Base-by-base conservation (phyloP, 2,888 invertebrate genomes). In the Adelphocoris suturalis region DNA sequence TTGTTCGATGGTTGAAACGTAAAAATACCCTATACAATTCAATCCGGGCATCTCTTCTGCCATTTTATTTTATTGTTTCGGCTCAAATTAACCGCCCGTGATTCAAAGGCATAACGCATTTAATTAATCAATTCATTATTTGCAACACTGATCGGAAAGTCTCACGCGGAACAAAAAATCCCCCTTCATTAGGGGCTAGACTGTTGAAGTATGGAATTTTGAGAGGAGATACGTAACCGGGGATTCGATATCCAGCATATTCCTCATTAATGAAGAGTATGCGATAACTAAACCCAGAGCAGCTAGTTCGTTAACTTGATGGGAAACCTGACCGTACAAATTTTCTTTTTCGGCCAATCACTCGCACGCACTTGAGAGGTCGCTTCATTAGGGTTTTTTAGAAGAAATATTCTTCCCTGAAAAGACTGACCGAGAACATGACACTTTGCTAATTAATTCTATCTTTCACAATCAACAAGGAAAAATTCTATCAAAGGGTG, bases 251-350 rank as follows among this genome's bases (percentile, higher is more conserved):
- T 68, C 68, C 23, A 12, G 23, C 23, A 12, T 19, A n/a, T 12
- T 57, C n/a, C 19, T 23, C 68, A 23, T 19, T 68, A 68, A 68
- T 68, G 68, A 68, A 68, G 9, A 57, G 23, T 23, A 23, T 12
- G 9, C 68, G 23, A 68, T 68, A 68, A 68, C 68, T 13, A 52
- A 52, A 3, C 52, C 27, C 27, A 12, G 11, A 4, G 0, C 19
- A 0, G 47, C 28, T 16, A 76, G 52, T 82, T 82, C 82, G 82
- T 82, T 82, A 82, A 52, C 52, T 48, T 82, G 82, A 82, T 52
- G 55, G 52, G 82, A 5, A 82, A 82, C 82, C 16, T 19, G 82
- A 82, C 5, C 82, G 37, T 47, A 14, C 46, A 28, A 13, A 13
- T 80, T n/a, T 47, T 19, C 28, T 80, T 47, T n/a, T 47, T 16